These are phyloP conservation scores for Oeneis ivallda DNA, from an alignment of 2,888 invertebrate genomes.

Conservation along the genomic window DNA sequence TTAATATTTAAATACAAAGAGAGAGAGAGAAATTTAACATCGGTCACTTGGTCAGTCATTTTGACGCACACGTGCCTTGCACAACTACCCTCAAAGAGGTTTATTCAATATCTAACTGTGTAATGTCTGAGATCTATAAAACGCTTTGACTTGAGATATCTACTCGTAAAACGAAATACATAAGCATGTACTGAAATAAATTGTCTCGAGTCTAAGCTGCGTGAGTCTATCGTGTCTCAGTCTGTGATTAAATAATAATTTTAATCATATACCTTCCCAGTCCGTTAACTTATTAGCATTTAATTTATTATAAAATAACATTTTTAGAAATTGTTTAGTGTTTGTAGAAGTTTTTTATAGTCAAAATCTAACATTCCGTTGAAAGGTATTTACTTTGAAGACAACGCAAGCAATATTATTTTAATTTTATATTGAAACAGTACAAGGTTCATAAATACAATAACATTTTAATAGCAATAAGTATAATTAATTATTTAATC, in stretches of 20 bases:
- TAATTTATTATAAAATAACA: neutral
- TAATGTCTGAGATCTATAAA: no score
- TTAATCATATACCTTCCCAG: no score
- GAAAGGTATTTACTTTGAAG: neutral
- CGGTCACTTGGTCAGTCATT: no score
- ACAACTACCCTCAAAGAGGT: neutral
- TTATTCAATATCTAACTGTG: neutral
- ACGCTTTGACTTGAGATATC: no score
- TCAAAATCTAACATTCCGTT: conserved; percentile 5
- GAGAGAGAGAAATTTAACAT: no score
- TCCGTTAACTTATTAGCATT: neutral
- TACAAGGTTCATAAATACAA: conserved; percentile 38
- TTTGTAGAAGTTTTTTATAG: neutral
- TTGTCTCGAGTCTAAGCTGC: no score
- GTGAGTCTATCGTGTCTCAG: neutral
- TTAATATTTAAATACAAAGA: no score
- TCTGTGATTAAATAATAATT: neutral
- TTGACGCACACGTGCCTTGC: no score
- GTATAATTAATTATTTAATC: no score
- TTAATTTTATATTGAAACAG: conserved; percentile 39
- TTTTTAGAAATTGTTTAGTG: neutral
- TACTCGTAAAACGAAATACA: no score
- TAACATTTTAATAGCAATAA: conserved; percentile 23
- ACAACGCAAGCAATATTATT: neutral
- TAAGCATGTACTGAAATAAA: no score